Evolutionary conservation across 2,797 vertebrate species (phyloP).

Genomic region (Morelia viridis): DNA sequence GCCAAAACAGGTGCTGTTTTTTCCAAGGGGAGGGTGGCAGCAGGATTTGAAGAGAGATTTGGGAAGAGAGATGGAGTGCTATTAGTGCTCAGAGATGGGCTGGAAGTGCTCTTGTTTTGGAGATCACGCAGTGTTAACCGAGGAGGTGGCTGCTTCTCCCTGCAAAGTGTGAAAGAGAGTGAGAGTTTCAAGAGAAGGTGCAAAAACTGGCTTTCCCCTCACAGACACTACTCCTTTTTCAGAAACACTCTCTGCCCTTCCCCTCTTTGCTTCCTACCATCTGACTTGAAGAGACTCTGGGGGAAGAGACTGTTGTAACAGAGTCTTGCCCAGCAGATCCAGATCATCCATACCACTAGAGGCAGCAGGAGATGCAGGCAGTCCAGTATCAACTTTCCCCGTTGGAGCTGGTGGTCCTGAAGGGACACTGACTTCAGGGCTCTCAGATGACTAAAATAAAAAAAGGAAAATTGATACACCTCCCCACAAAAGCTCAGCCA

Average conservation of each 20-base stretch:
- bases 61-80: slow-evolving; percentile 43
- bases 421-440: slow-evolving; percentile 63
- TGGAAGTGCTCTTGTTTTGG: slow-evolving; percentile 80
- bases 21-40: slow-evolving; percentile 54
- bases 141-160: slow-evolving; percentile 87
- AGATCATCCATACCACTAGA: slow-evolving; percentile 88
- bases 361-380: slow-evolving; percentile 45
- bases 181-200: not conserved
- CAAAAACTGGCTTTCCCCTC: not conserved
- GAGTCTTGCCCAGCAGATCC: slow-evolving; percentile 89
- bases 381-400: slow-evolving; percentile 58
- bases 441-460: slow-evolving; percentile 78
- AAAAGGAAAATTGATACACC: not conserved
- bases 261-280: slow-evolving; percentile 77
- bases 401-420: slow-evolving; percentile 53
- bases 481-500: not conserved
- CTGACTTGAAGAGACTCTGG: slow-evolving; percentile 90
- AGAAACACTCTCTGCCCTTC: fast-evolving
- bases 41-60: slow-evolving; percentile 59
- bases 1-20: slow-evolving; percentile 38
- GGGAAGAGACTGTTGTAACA: slow-evolving; percentile 92
- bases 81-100: slow-evolving; percentile 30
- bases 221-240: not conserved
- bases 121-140: slow-evolving; percentile 89
- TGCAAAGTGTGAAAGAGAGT: slow-evolving; percentile 51